Conservation (phyloP, 92 coral and sea anemone genomes). For the Parazoanthus atlanticus region DNA sequence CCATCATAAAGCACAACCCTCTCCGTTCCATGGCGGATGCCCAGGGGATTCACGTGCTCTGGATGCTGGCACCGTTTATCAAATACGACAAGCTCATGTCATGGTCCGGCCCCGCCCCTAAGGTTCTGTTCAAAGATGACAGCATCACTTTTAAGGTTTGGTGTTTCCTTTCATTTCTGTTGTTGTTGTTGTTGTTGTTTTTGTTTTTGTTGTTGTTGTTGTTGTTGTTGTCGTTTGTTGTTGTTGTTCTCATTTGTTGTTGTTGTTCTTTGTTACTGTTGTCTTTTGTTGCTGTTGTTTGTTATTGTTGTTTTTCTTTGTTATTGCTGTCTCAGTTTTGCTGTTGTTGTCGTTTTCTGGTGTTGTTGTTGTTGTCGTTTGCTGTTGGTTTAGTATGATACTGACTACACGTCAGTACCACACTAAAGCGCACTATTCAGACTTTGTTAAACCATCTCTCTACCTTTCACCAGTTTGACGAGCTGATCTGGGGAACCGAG, state of each 20-base stretch:
- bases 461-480: constrained; percentile 49
- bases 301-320: too few species aligned
- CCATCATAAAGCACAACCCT: constrained; percentile 64
- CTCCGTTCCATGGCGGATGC: constrained; percentile 63
- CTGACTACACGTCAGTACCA: neutral
- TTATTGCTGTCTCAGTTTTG: too few species aligned
- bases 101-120: constrained; percentile 45
- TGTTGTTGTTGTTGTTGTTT: too few species aligned
- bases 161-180: too few species aligned
- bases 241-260: too few species aligned
- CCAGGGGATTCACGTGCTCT: constrained; percentile 73
- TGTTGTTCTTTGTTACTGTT: too few species aligned
- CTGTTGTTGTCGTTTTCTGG: too few species aligned
- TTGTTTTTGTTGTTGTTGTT: too few species aligned
- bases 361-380: too few species aligned
- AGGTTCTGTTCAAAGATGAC: constrained; percentile 62
- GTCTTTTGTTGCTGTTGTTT: too few species aligned
- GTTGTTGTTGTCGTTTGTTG: too few species aligned
- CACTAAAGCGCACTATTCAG: neutral
- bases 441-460: neutral
- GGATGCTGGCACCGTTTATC: constrained; percentile 75
- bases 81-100: constrained; percentile 62
- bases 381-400: too few species aligned
- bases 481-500: constrained; percentile 52
- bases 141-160: constrained; percentile 71